phyloP scores from a whole-genome alignment of 2,797 vertebrate species.

The Sebastiscus albofasciatus region DNA sequence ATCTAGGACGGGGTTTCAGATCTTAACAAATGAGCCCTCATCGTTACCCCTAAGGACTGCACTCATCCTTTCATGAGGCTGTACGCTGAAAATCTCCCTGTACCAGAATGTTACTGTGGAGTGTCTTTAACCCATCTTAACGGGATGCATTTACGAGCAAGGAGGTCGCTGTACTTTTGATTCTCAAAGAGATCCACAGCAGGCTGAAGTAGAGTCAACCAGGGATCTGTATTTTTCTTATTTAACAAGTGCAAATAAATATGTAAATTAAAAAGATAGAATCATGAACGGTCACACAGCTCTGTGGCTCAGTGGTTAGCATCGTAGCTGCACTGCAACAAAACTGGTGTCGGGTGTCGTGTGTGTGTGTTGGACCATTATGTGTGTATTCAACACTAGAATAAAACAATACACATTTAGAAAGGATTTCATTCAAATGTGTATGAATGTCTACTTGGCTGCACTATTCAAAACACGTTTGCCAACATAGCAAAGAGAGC shows the following conservation, averaged over 20 bases:
- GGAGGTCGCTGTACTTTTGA: neutral
- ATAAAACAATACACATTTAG: neutral
- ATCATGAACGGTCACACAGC: neutral
- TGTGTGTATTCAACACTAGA: neutral
- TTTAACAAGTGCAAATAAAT: neutral
- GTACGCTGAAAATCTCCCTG: too few species aligned
- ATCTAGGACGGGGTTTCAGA: too few species aligned
- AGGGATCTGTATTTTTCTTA: neutral
- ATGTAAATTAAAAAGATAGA: neutral
- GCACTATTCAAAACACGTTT: slow-evolving; percentile 1
- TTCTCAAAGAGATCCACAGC: neutral
- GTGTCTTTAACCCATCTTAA: too few species aligned
- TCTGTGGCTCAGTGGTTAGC: neutral
- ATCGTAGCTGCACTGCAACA: neutral
- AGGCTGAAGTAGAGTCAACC: neutral
- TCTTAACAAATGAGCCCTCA: too few species aligned
- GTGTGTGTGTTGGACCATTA: neutral
- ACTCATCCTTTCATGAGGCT: too few species aligned
- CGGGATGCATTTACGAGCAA: too few species aligned
- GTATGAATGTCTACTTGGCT: neutral
- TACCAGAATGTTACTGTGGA: too few species aligned
- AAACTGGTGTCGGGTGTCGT: neutral
- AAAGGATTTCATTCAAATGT: neutral
- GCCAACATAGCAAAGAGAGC: neutral
- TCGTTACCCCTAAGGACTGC: too few species aligned